These are phyloP conservation scores for Nephotettix cincticeps DNA, from an alignment of 1,140 invertebrate species.

Conservation along the genomic window DNA sequence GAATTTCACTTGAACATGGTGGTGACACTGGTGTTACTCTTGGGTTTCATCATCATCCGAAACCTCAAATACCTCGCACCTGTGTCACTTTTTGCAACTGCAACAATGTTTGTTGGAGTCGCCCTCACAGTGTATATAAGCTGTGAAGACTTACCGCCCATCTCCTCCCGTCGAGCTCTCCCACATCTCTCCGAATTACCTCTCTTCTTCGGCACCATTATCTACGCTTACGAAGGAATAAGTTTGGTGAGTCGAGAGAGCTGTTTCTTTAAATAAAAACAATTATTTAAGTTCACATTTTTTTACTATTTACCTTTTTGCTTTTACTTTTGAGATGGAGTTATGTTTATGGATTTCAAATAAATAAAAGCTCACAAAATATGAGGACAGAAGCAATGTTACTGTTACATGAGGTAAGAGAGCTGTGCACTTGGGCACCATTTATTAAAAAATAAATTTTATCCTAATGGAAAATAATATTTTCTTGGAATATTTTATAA, in stretches of 20 bases:
- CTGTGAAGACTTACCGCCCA: slow-evolving; percentile 30
- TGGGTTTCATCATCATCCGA: slow-evolving; percentile 72
- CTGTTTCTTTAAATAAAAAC: slow-evolving; percentile 72
- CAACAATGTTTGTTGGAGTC: slow-evolving; percentile 69
- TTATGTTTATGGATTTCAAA: too few relatives aligned
- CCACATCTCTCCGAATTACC: slow-evolving; percentile 61
- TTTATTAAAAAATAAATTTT: too few relatives aligned
- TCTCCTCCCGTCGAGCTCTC: slow-evolving; percentile 27
- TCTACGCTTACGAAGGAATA: slow-evolving; percentile 88
- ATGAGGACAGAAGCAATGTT: too few relatives aligned
- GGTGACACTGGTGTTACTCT: slow-evolving; percentile 65
- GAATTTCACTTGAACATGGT: slow-evolving; percentile 71
- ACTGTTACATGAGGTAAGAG: too few relatives aligned
- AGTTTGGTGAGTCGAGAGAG: slow-evolving; percentile 68
- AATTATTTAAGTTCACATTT: too few relatives aligned
- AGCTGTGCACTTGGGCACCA: too few relatives aligned
- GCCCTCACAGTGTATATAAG: slow-evolving; percentile 78
- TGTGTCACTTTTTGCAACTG: slow-evolving; percentile 83
- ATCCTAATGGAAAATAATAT: too few relatives aligned
- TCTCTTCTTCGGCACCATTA: slow-evolving; percentile 84
- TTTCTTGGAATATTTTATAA: too few relatives aligned
- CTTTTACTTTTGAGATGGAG: too few relatives aligned
- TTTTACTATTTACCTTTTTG: too few relatives aligned
- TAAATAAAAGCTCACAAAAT: too few relatives aligned
- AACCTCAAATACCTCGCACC: slow-evolving; percentile 84